Conservation (phyloP, 1,140 invertebrate genomes). For the Cyclargus thomasi region DNA sequence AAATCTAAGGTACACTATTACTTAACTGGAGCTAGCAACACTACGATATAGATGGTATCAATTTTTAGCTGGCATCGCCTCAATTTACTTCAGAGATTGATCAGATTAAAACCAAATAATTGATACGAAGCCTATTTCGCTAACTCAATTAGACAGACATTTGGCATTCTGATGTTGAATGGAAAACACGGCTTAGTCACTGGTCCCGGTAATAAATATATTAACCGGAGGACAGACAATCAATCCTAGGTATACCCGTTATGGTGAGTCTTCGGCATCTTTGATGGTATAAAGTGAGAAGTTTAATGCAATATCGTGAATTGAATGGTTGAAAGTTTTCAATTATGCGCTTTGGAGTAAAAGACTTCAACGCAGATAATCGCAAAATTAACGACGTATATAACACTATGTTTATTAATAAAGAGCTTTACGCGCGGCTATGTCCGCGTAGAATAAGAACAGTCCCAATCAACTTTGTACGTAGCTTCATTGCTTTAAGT, state of each 20-base stretch:
- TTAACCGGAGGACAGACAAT: conserved; percentile 22
- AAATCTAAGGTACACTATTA: not conserved
- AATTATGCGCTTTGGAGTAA: too few species aligned
- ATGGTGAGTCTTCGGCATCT: conserved; percentile 15
- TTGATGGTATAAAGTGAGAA: conserved; percentile 6
- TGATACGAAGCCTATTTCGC: conserved; percentile 3
- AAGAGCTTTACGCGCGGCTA: too few species aligned
- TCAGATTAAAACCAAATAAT: not conserved
- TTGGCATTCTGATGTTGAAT: conserved; percentile 18
- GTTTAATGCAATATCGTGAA: not conserved
- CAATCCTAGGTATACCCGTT: conserved; percentile 21
- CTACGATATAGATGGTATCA: not conserved
- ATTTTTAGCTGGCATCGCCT: not conserved
- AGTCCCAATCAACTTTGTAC: too few species aligned
- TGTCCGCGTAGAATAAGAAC: too few species aligned
- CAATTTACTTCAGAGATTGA: not conserved
- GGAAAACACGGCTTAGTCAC: conserved; percentile 21
- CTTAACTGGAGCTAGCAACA: not conserved
- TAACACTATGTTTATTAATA: too few species aligned
- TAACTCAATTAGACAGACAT: conserved; percentile 10
- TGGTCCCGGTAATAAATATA: conserved; percentile 13
- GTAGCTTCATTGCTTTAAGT: too few species aligned
- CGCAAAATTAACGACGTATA: too few species aligned
- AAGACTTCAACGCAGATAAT: too few species aligned
- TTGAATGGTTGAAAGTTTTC: too few species aligned